Base-by-base conservation (phyloP, 2,113 vertebrate species). In the Benitochromis conjunctus region DNA sequence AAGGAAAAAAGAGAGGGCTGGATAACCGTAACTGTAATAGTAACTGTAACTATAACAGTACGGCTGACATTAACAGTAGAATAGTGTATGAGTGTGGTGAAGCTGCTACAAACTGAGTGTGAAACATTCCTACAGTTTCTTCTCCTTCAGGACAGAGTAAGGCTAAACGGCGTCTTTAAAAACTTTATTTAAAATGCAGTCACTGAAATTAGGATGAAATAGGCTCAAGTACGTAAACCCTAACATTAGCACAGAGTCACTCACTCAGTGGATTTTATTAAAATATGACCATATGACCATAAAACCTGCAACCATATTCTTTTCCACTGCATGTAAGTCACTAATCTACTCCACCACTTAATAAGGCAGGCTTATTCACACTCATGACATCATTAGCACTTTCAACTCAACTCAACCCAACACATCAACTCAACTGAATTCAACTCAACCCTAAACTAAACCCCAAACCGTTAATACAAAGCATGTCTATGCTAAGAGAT, bases 61-160 rank as follows among this genome's bases (percentile, higher is more conserved):
- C 2, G 2, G 38, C 60, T 66, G 60, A 66, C 11, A 38, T 66
- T 34, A 38, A 21, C 18, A 64, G 60, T 7, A 64, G 34, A 66
- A 41, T 66, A 46, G 9, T n/a, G 31, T 29, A 26, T 5, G 10
- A 21, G 26, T 18, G 46, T 7, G 13, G 53, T 55, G 8, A 18
- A 13, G 7, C 51, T 84, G 78, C 86, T 82, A 76, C 55, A 71
- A 54, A 79, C 80, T 16, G 38, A 11, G 3, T 79, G 19, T 46
- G 4, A 38, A 64, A 84, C 79, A 78, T 88, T 85, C 56, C 66
- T 62, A 8, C 16, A 71, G 16, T 14, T 77, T 80, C 12, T 46
- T 74, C 21, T 80, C 81, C 74, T 83, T 82, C 56, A 62, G 62
- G 78, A 43, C 29, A 69, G 41, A 48, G 54, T 88, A 91, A 90